A percentile compares a stretch with the other conserved stretches of the same genome.
Evolutionary conservation across 1,140 invertebrate species (phyloP).

Genomic region (Drosophila grimshawi): DNA sequence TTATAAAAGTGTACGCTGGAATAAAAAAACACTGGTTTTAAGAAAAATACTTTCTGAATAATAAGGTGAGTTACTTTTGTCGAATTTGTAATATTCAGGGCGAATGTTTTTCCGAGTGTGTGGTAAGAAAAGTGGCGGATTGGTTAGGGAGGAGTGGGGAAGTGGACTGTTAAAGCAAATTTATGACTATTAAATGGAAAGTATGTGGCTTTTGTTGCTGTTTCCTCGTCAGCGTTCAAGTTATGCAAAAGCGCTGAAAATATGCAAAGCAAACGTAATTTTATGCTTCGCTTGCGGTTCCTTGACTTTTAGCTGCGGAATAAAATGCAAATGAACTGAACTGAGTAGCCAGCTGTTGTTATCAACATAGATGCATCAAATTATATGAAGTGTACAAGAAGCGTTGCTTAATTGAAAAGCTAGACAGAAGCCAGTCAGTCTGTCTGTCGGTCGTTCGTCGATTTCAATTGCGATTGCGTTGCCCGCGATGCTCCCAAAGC

Average conservation of each 20-base stretch:
- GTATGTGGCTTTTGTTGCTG: conserved; percentile 76
- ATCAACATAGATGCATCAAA: conserved; percentile 75
- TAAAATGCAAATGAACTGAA: conserved; percentile 33
- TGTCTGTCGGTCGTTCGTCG: conserved; percentile 27
- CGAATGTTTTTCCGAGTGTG: too few relatives aligned
- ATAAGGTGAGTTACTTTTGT: too few relatives aligned
- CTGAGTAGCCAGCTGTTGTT: conserved; percentile 35
- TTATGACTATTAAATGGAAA: conserved; percentile 78
- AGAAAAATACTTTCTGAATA: too few relatives aligned
- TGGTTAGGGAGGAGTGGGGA: not conserved
- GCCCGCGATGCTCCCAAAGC: conserved; percentile 53
- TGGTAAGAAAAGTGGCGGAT: not conserved
- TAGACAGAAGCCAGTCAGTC: not conserved
- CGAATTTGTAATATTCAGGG: too few relatives aligned
- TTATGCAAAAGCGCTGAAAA: conserved; percentile 76
- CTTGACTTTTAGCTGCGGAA: not conserved
- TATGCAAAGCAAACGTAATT: conserved; percentile 75
- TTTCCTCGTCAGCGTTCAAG: conserved; percentile 48
- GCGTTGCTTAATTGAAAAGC: conserved; percentile 65
- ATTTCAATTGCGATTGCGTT: conserved; percentile 33
- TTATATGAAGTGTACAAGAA: conserved; percentile 66
- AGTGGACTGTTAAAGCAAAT: conserved; percentile 52
- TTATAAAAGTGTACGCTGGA: too few relatives aligned
- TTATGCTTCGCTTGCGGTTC: conserved; percentile 48
- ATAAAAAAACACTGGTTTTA: too few relatives aligned